These are phyloP conservation scores for Chrysopilus asiliformis DNA, from an alignment of 2,888 invertebrate species.

Conservation along the genomic window DNA sequence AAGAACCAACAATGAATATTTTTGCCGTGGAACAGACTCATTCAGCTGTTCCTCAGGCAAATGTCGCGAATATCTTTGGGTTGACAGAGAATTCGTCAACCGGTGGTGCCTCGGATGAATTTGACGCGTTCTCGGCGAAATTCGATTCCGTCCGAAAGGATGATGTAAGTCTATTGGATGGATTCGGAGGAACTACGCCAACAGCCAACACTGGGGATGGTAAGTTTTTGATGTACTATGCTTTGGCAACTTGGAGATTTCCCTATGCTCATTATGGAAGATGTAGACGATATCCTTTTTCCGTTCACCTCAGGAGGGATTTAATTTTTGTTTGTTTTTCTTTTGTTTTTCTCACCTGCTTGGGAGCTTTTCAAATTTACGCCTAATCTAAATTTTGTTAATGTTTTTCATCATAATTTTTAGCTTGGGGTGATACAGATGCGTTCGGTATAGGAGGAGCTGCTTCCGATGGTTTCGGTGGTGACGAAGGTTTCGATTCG, in stretches of 20 bases:
- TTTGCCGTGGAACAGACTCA: conserved; percentile 17
- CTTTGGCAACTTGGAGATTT: not conserved
- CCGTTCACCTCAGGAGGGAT: too few relatives aligned
- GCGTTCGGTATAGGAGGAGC: conserved; percentile 28
- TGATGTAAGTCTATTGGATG: conserved; percentile 30
- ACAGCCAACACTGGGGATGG: conserved; percentile 26
- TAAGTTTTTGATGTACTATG: too few relatives aligned
- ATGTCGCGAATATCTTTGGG: conserved; percentile 26
- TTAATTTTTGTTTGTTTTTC: not conserved
- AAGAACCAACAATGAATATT: conserved; percentile 22
- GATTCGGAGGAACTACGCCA: conserved; percentile 27
- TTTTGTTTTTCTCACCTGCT: not conserved
- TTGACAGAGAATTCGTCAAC: conserved; percentile 26
- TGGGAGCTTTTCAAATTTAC: not conserved
- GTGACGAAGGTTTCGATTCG: conserved; percentile 63
- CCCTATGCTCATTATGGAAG: not conserved
- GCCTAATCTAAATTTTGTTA: not conserved
- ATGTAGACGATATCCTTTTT: too few relatives aligned
- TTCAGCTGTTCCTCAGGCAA: not conserved
- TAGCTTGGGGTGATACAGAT: conserved; percentile 33
- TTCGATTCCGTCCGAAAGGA: conserved; percentile 52
- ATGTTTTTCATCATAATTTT: conserved; percentile 1
- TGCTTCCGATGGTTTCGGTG: conserved; percentile 43
- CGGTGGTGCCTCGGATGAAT: conserved; percentile 42
- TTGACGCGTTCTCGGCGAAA: conserved; percentile 81